These are phyloP conservation scores for Salvator merianae DNA, from an alignment of 2,113 vertebrate genomes.

Conservation along the genomic window DNA sequence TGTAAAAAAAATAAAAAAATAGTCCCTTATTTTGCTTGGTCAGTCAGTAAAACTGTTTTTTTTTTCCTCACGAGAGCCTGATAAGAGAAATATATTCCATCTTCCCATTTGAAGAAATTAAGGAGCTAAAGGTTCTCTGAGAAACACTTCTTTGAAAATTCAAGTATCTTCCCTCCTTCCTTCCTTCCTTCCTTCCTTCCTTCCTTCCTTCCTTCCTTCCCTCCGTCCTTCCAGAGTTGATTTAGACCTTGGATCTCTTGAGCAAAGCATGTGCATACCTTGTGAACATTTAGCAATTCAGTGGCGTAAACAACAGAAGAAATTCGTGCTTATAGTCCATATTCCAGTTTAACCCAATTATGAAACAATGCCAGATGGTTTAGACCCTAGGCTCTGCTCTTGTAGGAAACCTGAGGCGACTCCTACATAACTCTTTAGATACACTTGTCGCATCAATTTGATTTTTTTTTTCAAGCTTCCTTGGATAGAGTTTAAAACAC, in stretches of 20 bases:
- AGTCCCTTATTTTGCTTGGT: neutral
- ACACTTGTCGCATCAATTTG: slow-evolving; percentile 38
- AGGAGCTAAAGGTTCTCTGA: too few relatives aligned
- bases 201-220: too few relatives aligned
- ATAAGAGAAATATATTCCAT: neutral
- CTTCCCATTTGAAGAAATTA: too few relatives aligned
- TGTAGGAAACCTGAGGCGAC: neutral
- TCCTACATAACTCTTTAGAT: slow-evolving; percentile 26
- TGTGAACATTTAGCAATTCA: neutral
- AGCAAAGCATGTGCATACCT: neutral
- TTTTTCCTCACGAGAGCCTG: too few relatives aligned
- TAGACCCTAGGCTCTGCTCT: neutral
- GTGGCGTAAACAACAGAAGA: neutral
- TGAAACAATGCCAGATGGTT: neutral
- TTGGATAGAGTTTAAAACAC: slow-evolving; percentile 60
- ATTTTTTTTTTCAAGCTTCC: slow-evolving; percentile 18
- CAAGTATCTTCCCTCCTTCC: too few relatives aligned
- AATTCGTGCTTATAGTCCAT: neutral
- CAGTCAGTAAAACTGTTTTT: slow-evolving; percentile 14
- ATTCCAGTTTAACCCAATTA: slow-evolving; percentile 14
- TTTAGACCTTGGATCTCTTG: too few relatives aligned
- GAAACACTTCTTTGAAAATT: too few relatives aligned
- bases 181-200: too few relatives aligned
- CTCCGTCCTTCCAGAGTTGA: too few relatives aligned
- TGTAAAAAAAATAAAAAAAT: too few relatives aligned